Percentiles rank a stretch among this genome's conserved stretches.
These are phyloP conservation scores for Pao palembangensis DNA, from an alignment of 2,113 vertebrate species.

Conservation along the genomic window DNA sequence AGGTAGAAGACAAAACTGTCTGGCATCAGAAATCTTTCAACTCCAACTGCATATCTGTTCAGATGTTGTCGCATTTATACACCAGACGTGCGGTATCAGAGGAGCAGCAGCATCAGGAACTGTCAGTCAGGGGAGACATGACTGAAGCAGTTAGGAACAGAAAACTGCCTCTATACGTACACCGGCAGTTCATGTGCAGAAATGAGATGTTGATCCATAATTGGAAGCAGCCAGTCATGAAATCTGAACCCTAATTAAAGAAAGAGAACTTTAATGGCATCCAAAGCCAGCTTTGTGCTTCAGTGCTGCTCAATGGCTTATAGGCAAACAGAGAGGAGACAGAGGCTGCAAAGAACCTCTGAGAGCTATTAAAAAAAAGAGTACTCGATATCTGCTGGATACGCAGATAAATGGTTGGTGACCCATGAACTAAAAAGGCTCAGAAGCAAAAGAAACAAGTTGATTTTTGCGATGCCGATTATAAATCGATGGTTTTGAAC, in stretches of 20 bases:
- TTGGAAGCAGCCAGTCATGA: constrained; percentile 74
- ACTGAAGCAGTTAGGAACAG: constrained; percentile 49
- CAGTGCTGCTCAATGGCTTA: constrained; percentile 36
- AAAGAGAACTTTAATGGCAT: constrained; percentile 68
- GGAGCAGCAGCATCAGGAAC: too few relatives aligned
- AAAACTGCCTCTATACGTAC: constrained; percentile 46
- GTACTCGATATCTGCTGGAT: too few relatives aligned
- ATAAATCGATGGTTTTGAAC: too few relatives aligned
- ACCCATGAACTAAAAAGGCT: too few relatives aligned
- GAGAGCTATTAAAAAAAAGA: not conserved
- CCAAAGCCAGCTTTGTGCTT: constrained; percentile 55
- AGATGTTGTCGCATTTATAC: constrained; percentile 21
- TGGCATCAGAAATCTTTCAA: constrained; percentile 6
- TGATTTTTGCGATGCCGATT: not conserved
- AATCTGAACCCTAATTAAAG: constrained; percentile 77
- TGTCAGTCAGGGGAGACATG: constrained; percentile 54
- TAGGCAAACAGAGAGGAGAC: constrained; percentile 13
- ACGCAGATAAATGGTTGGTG: too few relatives aligned
- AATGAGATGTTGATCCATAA: constrained; percentile 78
- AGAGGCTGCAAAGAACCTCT: constrained; percentile 15
- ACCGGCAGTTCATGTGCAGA: constrained; percentile 54
- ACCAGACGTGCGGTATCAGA: constrained; percentile 31
- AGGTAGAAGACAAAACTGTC: not conserved
- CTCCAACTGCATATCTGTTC: constrained; percentile 12
- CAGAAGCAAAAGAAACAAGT: not conserved